Evolutionary conservation across 2,888 invertebrate genomes (phyloP).

Genomic region (Cephus pygmeus): DNA sequence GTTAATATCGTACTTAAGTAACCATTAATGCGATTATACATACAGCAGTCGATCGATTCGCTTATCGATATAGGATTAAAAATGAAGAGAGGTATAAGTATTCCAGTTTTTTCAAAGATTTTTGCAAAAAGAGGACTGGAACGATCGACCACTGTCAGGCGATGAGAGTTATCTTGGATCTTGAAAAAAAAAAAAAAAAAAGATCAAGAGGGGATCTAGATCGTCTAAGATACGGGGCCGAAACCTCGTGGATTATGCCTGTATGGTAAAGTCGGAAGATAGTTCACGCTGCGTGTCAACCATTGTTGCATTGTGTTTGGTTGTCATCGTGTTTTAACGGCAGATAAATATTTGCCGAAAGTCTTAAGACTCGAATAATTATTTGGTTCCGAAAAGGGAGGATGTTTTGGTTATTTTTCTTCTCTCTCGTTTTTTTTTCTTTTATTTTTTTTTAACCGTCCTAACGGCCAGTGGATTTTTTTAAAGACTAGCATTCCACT

Average conservation of each 20-base stretch:
- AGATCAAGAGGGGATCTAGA: conserved; percentile 50
- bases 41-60: not conserved
- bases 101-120: not conserved
- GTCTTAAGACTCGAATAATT: not conserved
- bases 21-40: not conserved
- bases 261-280: conserved; percentile 40
- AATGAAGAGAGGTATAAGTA: not conserved
- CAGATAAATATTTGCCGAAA: conserved; percentile 42
- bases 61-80: conserved; percentile 13
- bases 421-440: not conserved
- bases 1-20: not conserved
- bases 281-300: conserved; percentile 52
- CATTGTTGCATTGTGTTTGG: conserved; percentile 38
- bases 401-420: not conserved
- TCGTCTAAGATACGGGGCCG: conserved; percentile 47
- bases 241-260: conserved; percentile 54
- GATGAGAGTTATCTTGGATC: not conserved
- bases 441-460: not conserved
- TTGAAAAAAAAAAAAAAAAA: not conserved
- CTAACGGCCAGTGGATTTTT: not conserved
- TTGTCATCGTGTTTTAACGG: conserved; percentile 44
- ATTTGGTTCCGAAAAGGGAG: not conserved
- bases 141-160: not conserved
- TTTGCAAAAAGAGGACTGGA: not conserved
- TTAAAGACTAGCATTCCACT: not conserved